These are phyloP conservation scores for Neoseiulus cucumeris DNA, from an alignment of 1,140 invertebrate genomes.

Conservation along the genomic window DNA sequence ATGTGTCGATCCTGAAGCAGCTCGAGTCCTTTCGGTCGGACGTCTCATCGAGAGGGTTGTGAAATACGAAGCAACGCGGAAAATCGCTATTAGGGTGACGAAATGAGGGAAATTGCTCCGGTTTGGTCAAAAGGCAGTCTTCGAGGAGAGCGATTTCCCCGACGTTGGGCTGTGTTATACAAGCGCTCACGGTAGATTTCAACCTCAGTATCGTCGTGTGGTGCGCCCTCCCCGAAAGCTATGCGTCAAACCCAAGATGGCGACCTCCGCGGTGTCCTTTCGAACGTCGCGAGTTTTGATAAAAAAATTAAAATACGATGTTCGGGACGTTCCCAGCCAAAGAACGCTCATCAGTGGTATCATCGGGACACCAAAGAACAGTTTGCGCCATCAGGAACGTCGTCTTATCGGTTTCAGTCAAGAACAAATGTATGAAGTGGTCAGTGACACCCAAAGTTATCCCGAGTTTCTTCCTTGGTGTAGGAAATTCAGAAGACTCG, in stretches of 20 bases:
- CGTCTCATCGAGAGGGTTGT: no score
- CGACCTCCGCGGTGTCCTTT: background rate
- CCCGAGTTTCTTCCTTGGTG: slow-evolving; percentile 3
- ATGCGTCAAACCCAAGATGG: slow-evolving; percentile 2
- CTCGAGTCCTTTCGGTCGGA: no score
- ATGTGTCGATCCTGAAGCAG: no score
- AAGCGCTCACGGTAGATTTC: background rate
- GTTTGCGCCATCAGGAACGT: background rate
- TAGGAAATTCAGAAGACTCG: background rate
- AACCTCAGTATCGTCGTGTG: background rate
- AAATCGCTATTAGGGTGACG: no score
- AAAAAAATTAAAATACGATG: background rate
- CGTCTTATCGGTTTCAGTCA: background rate
- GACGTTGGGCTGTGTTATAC: no score
- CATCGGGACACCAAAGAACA: background rate
- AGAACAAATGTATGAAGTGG: background rate
- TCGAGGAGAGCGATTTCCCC: no score
- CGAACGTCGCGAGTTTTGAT: background rate
- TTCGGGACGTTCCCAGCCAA: no score
- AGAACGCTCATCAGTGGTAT: background rate
- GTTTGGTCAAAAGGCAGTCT: no score
- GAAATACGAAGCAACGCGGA: no score
- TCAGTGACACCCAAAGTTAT: background rate
- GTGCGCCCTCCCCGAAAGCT: background rate
- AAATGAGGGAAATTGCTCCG: no score